Evolutionary conservation across 2,113 vertebrate genomes (phyloP).

Genomic region (Cygnus atratus): DNA sequence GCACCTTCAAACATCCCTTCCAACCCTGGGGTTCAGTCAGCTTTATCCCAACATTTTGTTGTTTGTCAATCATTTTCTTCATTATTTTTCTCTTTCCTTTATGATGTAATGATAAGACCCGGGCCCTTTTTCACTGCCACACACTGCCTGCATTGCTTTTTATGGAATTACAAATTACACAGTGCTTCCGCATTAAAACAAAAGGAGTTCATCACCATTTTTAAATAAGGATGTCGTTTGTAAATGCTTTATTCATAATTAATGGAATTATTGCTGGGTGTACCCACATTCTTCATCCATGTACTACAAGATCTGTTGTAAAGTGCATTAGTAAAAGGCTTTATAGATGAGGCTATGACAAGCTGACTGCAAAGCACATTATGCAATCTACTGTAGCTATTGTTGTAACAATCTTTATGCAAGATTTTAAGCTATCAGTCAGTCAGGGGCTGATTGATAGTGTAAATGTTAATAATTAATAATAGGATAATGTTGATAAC

Average conservation of each 20-base stretch:
- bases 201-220: conserved; percentile 27
- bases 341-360: conserved; percentile 32
- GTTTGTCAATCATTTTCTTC: not conserved
- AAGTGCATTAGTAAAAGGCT: conserved; percentile 51
- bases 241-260: conserved; percentile 42
- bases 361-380: not conserved
- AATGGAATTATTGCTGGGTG: conserved; percentile 49
- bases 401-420: conserved; percentile 31
- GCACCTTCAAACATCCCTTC: not conserved
- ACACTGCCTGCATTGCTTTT: not conserved
- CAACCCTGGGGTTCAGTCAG: not conserved
- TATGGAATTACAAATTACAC: conserved; percentile 23
- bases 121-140: not conserved
- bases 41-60: not conserved
- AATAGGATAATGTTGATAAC: conserved; percentile 29
- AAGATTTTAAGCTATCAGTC: conserved; percentile 42
- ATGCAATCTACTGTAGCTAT: not conserved
- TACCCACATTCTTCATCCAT: conserved; percentile 47
- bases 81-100: not conserved
- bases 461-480: conserved; percentile 51
- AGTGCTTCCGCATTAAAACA: conserved; percentile 21
- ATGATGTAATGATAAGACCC: not conserved
- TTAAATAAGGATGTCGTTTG: conserved; percentile 52
- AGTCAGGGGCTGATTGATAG: not conserved
- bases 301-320: conserved; percentile 15